Conservation (phyloP, 1,140 invertebrate species). For the Adoxophyes honmai region DNA sequence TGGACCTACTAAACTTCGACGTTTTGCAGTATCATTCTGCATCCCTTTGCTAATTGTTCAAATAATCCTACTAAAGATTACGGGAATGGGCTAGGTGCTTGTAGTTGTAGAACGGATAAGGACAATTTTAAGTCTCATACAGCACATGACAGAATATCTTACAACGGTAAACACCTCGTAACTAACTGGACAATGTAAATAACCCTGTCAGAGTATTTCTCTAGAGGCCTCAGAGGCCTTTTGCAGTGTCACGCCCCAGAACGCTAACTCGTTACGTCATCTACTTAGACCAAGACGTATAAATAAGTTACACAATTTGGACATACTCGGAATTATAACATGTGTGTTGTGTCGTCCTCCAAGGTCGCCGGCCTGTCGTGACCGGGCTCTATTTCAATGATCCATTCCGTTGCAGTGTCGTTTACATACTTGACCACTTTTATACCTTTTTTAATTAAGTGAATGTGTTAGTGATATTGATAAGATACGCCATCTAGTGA, state of each 20-base stretch:
- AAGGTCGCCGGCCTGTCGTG: constrained; percentile 13
- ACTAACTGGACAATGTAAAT: too few species aligned
- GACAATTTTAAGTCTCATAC: too few species aligned
- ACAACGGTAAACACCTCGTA: too few species aligned
- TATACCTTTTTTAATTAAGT: constrained; percentile 18
- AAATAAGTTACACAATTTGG: constrained; percentile 8
- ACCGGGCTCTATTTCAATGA: neutral
- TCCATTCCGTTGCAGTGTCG: too few species aligned
- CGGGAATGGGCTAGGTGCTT: too few species aligned
- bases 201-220: neutral
- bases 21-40: too few species aligned
- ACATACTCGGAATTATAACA: constrained; percentile 13
- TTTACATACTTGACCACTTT: too few species aligned
- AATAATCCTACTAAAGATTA: too few species aligned
- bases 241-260: neutral
- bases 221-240: neutral
- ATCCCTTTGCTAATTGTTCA: too few species aligned
- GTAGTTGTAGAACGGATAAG: too few species aligned
- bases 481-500: constrained; percentile 12
- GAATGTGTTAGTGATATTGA: constrained; percentile 28
- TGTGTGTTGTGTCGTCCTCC: neutral
- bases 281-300: neutral
- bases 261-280: neutral
- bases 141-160: too few species aligned
- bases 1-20: too few species aligned